Percentiles rank a stretch among this genome's conserved stretches.
Conservation (phyloP, 23 tunicate species). For the Clavelina lepadiformis region DNA sequence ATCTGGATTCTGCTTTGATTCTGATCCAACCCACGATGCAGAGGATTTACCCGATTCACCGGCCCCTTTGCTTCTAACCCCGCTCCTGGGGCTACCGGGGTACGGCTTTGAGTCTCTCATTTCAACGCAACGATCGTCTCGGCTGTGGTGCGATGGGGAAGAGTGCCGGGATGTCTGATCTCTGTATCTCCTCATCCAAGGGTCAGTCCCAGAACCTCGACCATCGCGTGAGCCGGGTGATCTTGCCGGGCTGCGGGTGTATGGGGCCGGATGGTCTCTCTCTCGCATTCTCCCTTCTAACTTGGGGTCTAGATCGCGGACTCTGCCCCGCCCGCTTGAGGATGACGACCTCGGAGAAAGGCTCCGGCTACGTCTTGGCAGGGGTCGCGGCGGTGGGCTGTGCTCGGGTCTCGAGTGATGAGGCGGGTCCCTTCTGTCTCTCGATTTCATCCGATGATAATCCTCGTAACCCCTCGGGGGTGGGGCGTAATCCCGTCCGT, state of each 20-base stretch:
- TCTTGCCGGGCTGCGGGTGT: constrained; percentile 30
- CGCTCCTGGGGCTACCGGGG: constrained; percentile 42
- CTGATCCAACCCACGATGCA: not conserved
- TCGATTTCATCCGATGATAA: constrained; percentile 47
- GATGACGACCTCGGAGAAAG: constrained; percentile 45
- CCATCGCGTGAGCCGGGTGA: constrained; percentile 38
- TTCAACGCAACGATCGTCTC: constrained; percentile 39
- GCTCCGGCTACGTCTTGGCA: constrained; percentile 66
- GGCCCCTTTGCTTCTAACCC: constrained; percentile 28
- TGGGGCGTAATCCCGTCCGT: constrained; percentile 27
- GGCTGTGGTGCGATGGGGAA: not conserved
- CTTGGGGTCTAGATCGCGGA: constrained; percentile 35
- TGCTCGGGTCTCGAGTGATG: constrained; percentile 35
- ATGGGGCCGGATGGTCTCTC: constrained; percentile 18
- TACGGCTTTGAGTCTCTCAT: constrained; percentile 28
- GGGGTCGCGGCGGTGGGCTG: constrained; percentile 19
- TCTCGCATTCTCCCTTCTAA: constrained; percentile 21
- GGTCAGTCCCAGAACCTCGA: constrained; percentile 12
- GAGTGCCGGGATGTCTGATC: constrained; percentile 20
- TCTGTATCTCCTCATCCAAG: constrained; percentile 22
- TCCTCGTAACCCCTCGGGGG: constrained; percentile 48
- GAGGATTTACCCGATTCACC: constrained; percentile 1
- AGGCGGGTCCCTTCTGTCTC: constrained; percentile 26
- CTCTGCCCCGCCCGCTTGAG: constrained; percentile 23
- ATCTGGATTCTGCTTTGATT: not conserved